Base-by-base conservation (phyloP, 2,888 invertebrate genomes). In the Metacarcinus magister region DNA sequence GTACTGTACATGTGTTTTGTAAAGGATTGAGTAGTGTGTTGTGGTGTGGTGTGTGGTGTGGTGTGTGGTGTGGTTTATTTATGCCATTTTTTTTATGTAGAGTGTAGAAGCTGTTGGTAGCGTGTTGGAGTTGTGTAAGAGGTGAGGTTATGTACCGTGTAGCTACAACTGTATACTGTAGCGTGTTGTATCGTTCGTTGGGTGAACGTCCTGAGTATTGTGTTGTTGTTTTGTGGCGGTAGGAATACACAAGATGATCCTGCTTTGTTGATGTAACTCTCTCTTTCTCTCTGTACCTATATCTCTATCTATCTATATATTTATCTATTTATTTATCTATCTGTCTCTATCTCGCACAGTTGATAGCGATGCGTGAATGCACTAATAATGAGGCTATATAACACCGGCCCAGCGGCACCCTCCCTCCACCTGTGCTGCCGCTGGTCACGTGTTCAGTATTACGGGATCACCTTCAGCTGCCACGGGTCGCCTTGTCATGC, bases 241-340 rank as follows among this genome's bases (percentile, higher is more conserved):
- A 67, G 23, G 67, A 4, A 23, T 67, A 67, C 2, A 13, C 13
- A 67, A 67, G n/a, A 23, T 39, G n/a, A 67, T n/a, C 23, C n/a
- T 67, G 67, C n/a, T 67, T 67, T 67, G 67, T n/a, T 67, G n/a
- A 67, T n/a, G 16, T 54, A 54, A n/a, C 67, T 82, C 82, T 82
- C 28, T 82, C 82, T 28, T 5, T 28, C 28, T 28, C 28, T 82
- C 39, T 39, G 39, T 39, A 39, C 2, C 39, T 39, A 39, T 39
- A 39, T 39, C 39, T 39, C 39, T 39, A 39, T 39, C 39, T 39
- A 39, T 39, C 39, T 39, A 39, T 39, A 39, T 39, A 0, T 39
- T 2, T 39, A 39, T 39, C 39, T 39, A 39, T 39, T 39, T 39
- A 39, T 39, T 39, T 39, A 39, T 39, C 0, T 39, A 39, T 39